phyloP scores from a whole-genome alignment of 2,797 vertebrate species.

The Neopelma chrysocephalum region DNA sequence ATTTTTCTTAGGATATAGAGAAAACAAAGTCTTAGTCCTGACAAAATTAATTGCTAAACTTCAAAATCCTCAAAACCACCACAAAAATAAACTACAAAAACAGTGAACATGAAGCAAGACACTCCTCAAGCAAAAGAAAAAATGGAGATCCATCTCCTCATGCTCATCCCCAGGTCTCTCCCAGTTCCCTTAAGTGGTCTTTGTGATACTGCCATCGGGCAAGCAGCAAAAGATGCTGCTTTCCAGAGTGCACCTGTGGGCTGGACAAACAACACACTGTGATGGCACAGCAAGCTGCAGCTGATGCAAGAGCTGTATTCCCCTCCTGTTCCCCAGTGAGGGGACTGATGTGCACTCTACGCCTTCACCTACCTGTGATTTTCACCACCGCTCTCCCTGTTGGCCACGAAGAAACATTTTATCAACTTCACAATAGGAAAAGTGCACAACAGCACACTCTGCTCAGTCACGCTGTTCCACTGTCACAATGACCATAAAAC shows the following conservation, averaged over 20 bases:
- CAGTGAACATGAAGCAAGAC: not conserved
- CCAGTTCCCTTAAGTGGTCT: not conserved
- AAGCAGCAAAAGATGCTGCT: not conserved
- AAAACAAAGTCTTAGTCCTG: not conserved
- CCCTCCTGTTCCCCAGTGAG: not conserved
- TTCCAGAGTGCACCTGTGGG: rapidly evolving
- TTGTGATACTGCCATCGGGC: not conserved
- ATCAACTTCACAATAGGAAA: not conserved
- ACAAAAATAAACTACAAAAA: not conserved
- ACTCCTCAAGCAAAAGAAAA: not conserved
- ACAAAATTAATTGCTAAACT: not conserved
- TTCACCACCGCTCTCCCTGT: not conserved
- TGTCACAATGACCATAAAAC: constrained; percentile 4
- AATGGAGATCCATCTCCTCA: not conserved
- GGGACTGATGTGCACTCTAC: not conserved
- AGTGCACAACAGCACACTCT: not conserved
- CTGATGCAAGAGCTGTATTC: not conserved
- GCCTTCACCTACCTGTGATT: not conserved
- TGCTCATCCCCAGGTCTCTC: not conserved
- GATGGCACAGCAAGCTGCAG: rapidly evolving
- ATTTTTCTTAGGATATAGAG: not conserved
- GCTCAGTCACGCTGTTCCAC: not conserved
- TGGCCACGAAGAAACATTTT: not conserved
- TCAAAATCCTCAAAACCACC: not conserved
- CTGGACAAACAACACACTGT: rapidly evolving